Evolutionary conservation across 1,140 invertebrate genomes (phyloP).

Genomic region (Caenorhabditis brenneri): DNA sequence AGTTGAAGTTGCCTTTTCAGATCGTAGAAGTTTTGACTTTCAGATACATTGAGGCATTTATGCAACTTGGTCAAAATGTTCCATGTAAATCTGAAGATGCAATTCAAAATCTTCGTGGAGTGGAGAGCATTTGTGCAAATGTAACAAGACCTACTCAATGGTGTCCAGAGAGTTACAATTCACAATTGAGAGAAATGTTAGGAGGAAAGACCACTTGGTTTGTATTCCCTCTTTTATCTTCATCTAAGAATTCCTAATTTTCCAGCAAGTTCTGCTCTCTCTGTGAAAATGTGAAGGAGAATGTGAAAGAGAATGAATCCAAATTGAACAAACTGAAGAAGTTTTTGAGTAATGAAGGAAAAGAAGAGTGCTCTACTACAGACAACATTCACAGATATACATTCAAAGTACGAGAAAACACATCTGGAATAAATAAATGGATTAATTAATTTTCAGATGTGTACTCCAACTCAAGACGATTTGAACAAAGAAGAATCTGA

Average conservation of each 20-base stretch:
- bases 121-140: constrained; percentile 52
- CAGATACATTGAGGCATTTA: constrained; percentile 59
- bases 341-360: constrained; percentile 54
- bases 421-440: not conserved
- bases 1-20: too few species aligned
- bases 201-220: constrained; percentile 53
- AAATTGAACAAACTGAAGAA: constrained; percentile 51
- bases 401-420: constrained; percentile 47
- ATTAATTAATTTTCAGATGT: constrained; percentile 49
- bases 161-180: constrained; percentile 59
- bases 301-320: constrained; percentile 47
- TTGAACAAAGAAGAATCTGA: constrained; percentile 49
- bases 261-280: constrained; percentile 53
- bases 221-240: not conserved
- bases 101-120: constrained; percentile 23
- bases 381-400: constrained; percentile 52
- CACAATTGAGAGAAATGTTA: constrained; percentile 53
- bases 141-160: constrained; percentile 57
- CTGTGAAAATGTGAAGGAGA: constrained; percentile 57
- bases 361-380: constrained; percentile 48
- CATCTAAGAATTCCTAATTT: not conserved
- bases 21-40: too few species aligned
- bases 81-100: constrained; percentile 53
- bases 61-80: constrained; percentile 59
- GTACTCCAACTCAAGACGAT: constrained; percentile 57